These are phyloP conservation scores for Recurvirostra avosetta DNA, from an alignment of 2,113 vertebrate genomes.

Conservation along the genomic window DNA sequence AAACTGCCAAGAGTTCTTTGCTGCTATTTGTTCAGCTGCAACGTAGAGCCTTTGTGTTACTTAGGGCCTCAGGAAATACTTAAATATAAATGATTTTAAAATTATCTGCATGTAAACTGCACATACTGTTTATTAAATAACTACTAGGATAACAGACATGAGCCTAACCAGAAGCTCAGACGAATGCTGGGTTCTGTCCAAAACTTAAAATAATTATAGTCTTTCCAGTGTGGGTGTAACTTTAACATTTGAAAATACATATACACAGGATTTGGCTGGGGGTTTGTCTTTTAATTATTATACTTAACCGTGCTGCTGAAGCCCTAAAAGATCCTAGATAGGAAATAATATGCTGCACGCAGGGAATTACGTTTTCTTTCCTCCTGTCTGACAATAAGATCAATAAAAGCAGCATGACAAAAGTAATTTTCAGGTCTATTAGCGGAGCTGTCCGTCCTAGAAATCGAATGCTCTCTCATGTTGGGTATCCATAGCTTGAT, in stretches of 20 bases:
- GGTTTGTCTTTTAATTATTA: background rate
- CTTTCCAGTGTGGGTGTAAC: background rate
- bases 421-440: background rate
- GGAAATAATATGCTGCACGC: background rate
- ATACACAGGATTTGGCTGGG: background rate
- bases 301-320: background rate
- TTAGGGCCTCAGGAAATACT: background rate
- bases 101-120: slow-evolving; percentile 9
- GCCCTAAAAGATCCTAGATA: background rate
- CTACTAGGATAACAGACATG: slow-evolving; percentile 3
- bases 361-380: background rate
- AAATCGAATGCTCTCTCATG: background rate
- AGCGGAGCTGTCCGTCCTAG: background rate
- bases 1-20: background rate
- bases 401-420: background rate
- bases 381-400: background rate
- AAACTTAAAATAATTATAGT: slow-evolving; percentile 10
- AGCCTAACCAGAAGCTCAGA: slow-evolving; percentile 50
- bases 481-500: background rate
- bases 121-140: slow-evolving; percentile 29
- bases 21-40: background rate
- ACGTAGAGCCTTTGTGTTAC: background rate
- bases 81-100: background rate
- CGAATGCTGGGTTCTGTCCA: slow-evolving; percentile 21
- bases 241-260: background rate